Evolutionary conservation across 2,888 invertebrate genomes (phyloP), one percentile per base, ranked within the genome.

Genomic region (Drosophila multiciliata): DNA sequence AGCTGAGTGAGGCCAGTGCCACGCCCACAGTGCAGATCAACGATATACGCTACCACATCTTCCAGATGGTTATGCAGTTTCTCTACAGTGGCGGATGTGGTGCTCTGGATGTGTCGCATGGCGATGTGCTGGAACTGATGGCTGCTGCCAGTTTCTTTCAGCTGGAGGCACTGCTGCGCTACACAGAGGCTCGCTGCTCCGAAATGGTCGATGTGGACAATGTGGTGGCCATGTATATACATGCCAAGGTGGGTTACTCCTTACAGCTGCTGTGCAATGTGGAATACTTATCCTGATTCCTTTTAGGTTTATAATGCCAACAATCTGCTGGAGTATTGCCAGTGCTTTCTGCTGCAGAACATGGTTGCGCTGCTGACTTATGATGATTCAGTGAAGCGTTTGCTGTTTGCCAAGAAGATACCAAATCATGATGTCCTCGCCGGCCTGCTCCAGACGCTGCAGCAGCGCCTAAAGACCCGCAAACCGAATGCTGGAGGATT

Each of bases 291-390:
- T 23, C 12, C 0, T 7, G 7, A 6, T 49, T 23, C 0, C 0
- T 1, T 4, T 33, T 23, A 97, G 97, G 97, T 98, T 23, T 98
- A 98, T 91, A 97, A 97, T 89, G 98, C 98, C 35, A 95, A 95
- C 40, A 97, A 97, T 92, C 94, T 98, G 45, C 93, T 98, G 89
- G 97, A 98, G 93, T 98, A 97, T 92, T 98, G 98, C 91, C 98
- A 98, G 93, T 97, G 97, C 60, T 98, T 97, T 92, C 94, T 98
- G 33, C 94, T 98, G 53, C 98, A 98, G 93, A 98, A 98, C 91
- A 97, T 98, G 97, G 97, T 98, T n/a, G 97, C 97, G n/a, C 94
- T 98, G 33, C 94, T 98, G 55, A 98, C 97, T 0, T 98, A 97
- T 90, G 98, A 98, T 89, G 98, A 98, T 91, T 97, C 97, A 0